Conservation (phyloP, 1,140 invertebrate species). For the Sipha flava region DNA sequence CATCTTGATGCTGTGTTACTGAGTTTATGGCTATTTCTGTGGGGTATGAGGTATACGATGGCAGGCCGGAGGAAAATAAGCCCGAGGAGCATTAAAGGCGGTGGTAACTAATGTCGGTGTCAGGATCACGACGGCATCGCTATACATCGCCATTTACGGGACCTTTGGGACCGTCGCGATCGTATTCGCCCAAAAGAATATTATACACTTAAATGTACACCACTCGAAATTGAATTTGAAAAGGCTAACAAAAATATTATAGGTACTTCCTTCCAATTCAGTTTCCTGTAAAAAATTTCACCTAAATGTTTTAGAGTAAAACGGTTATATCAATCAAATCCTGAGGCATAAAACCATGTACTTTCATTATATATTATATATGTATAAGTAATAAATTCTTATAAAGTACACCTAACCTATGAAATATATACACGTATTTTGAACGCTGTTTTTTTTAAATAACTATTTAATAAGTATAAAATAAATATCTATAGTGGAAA, state of each 20-base stretch:
- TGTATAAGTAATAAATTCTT: background rate
- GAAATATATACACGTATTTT: too few relatives aligned
- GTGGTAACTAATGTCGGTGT: conserved; percentile 31
- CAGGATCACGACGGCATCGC: conserved; percentile 11
- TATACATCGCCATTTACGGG: conserved; percentile 31
- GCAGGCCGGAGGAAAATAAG: background rate
- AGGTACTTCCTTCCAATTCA: background rate
- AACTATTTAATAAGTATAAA: too few relatives aligned
- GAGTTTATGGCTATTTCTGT: background rate
- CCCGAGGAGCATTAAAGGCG: conserved; percentile 25
- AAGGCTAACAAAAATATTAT: background rate
- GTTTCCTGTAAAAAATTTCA: background rate
- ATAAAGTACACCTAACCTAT: background rate
- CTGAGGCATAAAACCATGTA: background rate
- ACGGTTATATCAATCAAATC: conserved; percentile 25
- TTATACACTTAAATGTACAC: conserved; percentile 28
- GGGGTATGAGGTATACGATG: background rate
- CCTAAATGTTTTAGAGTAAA: conserved; percentile 7
- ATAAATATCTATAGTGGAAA: too few relatives aligned
- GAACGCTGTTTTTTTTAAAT: too few relatives aligned
- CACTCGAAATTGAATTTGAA: conserved; percentile 24
- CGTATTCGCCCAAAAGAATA: conserved; percentile 29
- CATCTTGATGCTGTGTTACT: background rate
- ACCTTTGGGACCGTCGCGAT: conserved; percentile 20
- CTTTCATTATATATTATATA: background rate